Conservation (phyloP, 1,140 invertebrate species). For the Xylocopa sonorina region DNA sequence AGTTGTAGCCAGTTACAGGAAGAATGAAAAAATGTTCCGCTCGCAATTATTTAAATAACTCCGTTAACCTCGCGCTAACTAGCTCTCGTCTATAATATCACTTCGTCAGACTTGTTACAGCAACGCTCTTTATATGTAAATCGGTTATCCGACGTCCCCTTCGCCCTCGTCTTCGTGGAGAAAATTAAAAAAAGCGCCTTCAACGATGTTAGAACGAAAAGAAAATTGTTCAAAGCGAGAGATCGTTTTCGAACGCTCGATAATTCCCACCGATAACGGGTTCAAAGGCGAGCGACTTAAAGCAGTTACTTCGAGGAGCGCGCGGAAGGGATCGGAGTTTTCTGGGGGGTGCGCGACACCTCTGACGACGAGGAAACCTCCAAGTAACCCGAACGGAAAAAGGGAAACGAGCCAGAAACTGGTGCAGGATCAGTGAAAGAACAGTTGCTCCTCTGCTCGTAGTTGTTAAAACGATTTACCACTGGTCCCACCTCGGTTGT, state of each 20-base stretch:
- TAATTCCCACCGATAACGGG: background rate
- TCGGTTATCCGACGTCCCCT: background rate
- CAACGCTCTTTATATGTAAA: too few relatives aligned
- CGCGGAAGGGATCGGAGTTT: conserved; percentile 23
- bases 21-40: too few relatives aligned
- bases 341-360: background rate
- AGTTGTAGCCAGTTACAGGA: too few relatives aligned
- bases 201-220: background rate
- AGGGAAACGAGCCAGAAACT: too few relatives aligned
- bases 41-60: too few relatives aligned
- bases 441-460: conserved; percentile 37
- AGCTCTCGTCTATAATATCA: too few relatives aligned
- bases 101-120: too few relatives aligned
- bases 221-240: background rate
- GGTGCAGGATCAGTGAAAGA: background rate
- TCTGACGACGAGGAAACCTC: background rate
- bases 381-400: background rate
- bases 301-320: background rate
- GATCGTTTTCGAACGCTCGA: too few relatives aligned
- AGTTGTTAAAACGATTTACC: conserved; percentile 60
- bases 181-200: background rate
- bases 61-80: too few relatives aligned
- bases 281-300: background rate
- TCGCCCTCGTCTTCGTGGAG: background rate
- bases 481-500: conserved; percentile 20